Evolutionary conservation across 2,113 vertebrate species (phyloP).

Genomic region (Artemisiospiza belli): DNA sequence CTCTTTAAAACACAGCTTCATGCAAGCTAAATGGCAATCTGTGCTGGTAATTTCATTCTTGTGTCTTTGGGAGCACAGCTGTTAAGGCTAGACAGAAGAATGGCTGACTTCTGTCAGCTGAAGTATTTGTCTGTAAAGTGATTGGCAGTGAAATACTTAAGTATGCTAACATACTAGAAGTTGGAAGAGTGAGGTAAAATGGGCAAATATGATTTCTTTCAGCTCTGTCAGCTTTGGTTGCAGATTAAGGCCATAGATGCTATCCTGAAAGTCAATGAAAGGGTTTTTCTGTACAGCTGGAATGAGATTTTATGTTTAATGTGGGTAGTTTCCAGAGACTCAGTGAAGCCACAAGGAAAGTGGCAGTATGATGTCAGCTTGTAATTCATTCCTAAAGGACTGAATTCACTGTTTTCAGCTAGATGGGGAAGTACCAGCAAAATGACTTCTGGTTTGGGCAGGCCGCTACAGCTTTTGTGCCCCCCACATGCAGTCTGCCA

Average conservation of each 20-base stretch:
- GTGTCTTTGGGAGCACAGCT: neutral
- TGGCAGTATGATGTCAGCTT: neutral
- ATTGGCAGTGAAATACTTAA: neutral
- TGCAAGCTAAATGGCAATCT: neutral
- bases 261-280: neutral
- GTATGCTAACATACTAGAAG: neutral
- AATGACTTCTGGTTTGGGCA: neutral
- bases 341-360: neutral
- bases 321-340: neutral
- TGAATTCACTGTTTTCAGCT: neutral
- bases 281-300: neutral
- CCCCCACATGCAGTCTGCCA: rapidly evolving
- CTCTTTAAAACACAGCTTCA: neutral
- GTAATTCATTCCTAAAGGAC: neutral
- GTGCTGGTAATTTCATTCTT: neutral
- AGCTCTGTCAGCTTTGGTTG: neutral
- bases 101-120: neutral
- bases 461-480: neutral
- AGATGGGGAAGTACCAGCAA: neutral
- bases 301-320: neutral
- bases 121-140: neutral
- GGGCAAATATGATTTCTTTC: neutral
- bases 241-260: neutral
- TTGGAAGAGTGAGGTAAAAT: neutral
- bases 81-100: neutral